Evolutionary conservation across 2,113 vertebrate species (phyloP), one percentile per base, ranked within the genome.

Genomic region (Neopipo cinnamomea): DNA sequence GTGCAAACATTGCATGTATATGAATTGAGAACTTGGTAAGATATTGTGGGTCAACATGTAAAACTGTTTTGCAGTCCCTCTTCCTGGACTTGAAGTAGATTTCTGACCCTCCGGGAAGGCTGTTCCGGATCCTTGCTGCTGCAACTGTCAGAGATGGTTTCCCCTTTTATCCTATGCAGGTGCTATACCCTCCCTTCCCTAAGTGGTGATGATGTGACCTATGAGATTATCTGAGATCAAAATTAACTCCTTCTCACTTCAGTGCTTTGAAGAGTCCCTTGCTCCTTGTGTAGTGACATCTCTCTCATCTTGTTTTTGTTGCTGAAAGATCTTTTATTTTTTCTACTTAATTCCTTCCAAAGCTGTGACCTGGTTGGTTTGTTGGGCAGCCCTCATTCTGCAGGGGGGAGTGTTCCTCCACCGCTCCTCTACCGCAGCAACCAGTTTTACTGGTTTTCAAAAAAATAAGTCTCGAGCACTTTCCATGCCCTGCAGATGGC

Each of bases 401-500:
- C 13, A 3, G 1, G 12, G 16, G 31, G 4, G 14, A 41, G 6
- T 14, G 47, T 12, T 76, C 55, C 76, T 77, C 47, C 49, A 49
- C 41, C 17, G 8, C 55, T 88, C 20, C 55, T 37, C 28, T 5
- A 2, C 6, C 2, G 4, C 73, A 84, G 35, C 39, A 59, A 12
- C 20, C 25, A 37, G 13, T 44, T 78, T 59, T 25, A 24, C n/a
- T 33, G 73, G 37, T 68, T 89, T 71, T 49, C 25, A 30, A 25
- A 44, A 30, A 16, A 3, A 39, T 5, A 7, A 55, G 15, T 27
- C 5, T 59, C 5, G 6, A 56, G 35, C 39, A 28, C 71, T 55
- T n/a, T 22, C 44, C 0, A 6, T 76, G 67, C 19, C 93, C 93
- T 95, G 89, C 55, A 96, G 95, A 73, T 96, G 93, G 87, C 93